phyloP scores from a whole-genome alignment of 2,797 vertebrate species.

The Furcifer pardalis region DNA sequence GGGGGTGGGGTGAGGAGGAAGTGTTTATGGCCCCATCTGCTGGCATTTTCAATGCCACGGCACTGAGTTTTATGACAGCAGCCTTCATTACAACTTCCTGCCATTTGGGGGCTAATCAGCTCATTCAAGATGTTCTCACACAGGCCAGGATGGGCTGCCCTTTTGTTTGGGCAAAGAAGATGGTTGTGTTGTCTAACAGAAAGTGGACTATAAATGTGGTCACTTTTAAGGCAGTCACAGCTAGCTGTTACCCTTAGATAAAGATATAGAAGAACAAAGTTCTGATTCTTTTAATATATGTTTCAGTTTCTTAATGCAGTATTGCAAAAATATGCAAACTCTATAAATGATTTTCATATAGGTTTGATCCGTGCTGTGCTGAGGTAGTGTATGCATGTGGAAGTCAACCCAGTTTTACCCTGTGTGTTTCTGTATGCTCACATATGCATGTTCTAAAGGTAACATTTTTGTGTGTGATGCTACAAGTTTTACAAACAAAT shows the following conservation, averaged over 20 bases:
- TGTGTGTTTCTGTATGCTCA: not conserved
- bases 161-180: conserved; percentile 55
- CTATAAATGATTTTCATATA: no score
- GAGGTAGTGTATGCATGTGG: not conserved
- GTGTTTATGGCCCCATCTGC: conserved; percentile 77
- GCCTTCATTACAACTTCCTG: conserved; percentile 75
- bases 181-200: conserved; percentile 47
- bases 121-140: conserved; percentile 73
- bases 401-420: not conserved
- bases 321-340: not conserved
- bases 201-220: not conserved
- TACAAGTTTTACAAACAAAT: not conserved
- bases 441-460: not conserved
- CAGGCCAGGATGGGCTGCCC: conserved; percentile 54
- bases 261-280: not conserved
- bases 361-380: not conserved
- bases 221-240: conserved; percentile 32
- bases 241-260: not conserved
- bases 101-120: conserved; percentile 66
- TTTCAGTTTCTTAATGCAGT: not conserved
- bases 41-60: conserved; percentile 72
- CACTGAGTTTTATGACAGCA: conserved; percentile 72
- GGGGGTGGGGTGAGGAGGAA: conserved; percentile 71
- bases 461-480: not conserved
- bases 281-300: not conserved